phyloP scores from a whole-genome alignment of 2,888 invertebrate genomes.

The Apotomis betuletana region DNA sequence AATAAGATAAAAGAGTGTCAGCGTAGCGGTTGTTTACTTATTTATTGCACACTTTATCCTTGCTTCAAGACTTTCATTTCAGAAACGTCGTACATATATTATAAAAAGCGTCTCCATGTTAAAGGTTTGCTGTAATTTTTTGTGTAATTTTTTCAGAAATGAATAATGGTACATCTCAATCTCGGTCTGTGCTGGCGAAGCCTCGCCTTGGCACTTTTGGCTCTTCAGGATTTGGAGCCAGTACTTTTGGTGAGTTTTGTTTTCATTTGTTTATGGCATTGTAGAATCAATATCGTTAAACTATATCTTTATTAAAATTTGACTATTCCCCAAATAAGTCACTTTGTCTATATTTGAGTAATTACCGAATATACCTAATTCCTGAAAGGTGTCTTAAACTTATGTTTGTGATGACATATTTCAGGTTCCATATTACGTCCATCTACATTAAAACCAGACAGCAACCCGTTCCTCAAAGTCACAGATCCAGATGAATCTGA shows the following conservation, averaged over 20 bases:
- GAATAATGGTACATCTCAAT: constrained; percentile 69
- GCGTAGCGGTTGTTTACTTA: constrained; percentile 28
- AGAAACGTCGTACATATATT: neutral
- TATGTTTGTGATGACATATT: constrained; percentile 40
- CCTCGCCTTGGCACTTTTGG: constrained; percentile 76
- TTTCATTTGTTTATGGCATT: too few relatives aligned
- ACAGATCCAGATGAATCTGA: constrained; percentile 49
- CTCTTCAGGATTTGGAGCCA: constrained; percentile 65
- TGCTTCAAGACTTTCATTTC: neutral
- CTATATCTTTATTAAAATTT: too few relatives aligned
- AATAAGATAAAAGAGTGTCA: constrained; percentile 27
- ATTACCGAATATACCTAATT: too few relatives aligned
- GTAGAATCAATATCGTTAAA: too few relatives aligned
- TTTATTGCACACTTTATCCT: constrained; percentile 3
- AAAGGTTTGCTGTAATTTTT: constrained; percentile 33
- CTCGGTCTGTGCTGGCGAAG: constrained; percentile 74
- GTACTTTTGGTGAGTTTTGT: constrained; percentile 67
- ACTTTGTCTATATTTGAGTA: too few relatives aligned
- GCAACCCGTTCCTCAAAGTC: constrained; percentile 72
- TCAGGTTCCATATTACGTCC: constrained; percentile 75
- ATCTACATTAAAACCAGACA: constrained; percentile 70
- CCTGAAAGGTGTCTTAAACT: neutral
- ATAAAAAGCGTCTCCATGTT: neutral
- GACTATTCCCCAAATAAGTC: too few relatives aligned
- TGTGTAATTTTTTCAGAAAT: constrained; percentile 51